Percentiles rank a stretch among this genome's conserved stretches.
Evolutionary conservation across 35 echinoderm and acorn worm genomes (phyloP).

Genomic region (Hemicentrotus pulcherrimus): DNA sequence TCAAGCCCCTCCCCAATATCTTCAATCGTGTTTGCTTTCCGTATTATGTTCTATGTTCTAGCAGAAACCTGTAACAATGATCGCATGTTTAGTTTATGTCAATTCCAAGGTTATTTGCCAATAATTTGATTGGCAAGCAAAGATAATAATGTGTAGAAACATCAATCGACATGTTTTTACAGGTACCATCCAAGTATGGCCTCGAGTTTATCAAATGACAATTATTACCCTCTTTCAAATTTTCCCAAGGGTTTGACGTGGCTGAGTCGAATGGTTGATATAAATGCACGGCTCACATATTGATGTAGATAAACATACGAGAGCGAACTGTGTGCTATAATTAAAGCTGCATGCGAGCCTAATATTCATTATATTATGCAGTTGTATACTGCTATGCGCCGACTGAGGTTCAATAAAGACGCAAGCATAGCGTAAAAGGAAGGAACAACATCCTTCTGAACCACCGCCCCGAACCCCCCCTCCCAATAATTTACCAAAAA

Average conservation of each 20-base stretch:
- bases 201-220: slow-evolving; percentile 11
- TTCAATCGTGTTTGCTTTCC: background rate
- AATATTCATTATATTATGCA: no score
- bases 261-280: background rate
- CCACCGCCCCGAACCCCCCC: no score
- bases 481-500: no score
- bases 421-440: no score
- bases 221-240: background rate
- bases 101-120: background rate
- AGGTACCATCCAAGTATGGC: background rate
- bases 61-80: background rate
- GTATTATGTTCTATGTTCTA: background rate
- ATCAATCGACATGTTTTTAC: background rate
- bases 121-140: background rate
- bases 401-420: no score
- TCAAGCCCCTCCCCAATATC: background rate
- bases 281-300: background rate
- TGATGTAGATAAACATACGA: background rate
- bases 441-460: no score
- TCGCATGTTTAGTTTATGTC: background rate
- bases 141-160: background rate
- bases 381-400: no score
- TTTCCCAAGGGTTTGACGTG: background rate
- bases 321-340: background rate
- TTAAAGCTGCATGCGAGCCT: no score